Evolutionary conservation across 2,113 vertebrate species (phyloP).

Genomic region (Macquaria ambigua): DNA sequence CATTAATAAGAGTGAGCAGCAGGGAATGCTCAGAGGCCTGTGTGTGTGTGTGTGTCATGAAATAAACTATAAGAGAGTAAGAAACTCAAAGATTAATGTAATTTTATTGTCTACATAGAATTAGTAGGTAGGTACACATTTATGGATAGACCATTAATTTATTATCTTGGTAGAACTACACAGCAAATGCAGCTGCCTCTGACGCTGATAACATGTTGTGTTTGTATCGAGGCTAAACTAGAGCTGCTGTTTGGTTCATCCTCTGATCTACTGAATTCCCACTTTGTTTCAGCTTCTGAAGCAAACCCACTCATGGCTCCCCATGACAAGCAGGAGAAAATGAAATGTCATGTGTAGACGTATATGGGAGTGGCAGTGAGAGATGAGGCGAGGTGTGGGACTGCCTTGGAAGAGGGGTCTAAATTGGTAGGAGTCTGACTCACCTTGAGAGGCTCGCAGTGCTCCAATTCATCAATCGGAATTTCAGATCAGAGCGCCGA

Average conservation of each 20-base stretch:
- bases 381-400: slow-evolving; percentile 60
- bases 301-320: slow-evolving; percentile 34
- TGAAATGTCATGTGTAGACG: slow-evolving; percentile 57
- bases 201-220: slow-evolving; percentile 7
- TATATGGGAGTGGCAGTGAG: slow-evolving; percentile 66
- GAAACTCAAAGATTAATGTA: background rate
- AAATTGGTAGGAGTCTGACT: slow-evolving; percentile 71
- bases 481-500: slow-evolving; percentile 77
- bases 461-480: slow-evolving; percentile 79
- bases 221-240: slow-evolving; percentile 22
- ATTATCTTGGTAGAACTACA: background rate
- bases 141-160: background rate
- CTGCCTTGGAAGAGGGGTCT: slow-evolving; percentile 55
- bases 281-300: slow-evolving; percentile 51
- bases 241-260: slow-evolving; percentile 44
- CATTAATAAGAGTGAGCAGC: slow-evolving; percentile 36
- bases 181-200: slow-evolving; percentile 6
- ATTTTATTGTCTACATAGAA: background rate
- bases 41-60: slow-evolving; percentile 17
- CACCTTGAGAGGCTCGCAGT: slow-evolving; percentile 73
- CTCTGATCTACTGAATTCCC: slow-evolving; percentile 53
- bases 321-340: slow-evolving; percentile 58
- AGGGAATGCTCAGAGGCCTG: slow-evolving; percentile 20
- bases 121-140: background rate
- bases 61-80: slow-evolving; percentile 20